Evolutionary conservation across 2,888 invertebrate genomes (phyloP).

Genomic region (Seladonia tumulorum): DNA sequence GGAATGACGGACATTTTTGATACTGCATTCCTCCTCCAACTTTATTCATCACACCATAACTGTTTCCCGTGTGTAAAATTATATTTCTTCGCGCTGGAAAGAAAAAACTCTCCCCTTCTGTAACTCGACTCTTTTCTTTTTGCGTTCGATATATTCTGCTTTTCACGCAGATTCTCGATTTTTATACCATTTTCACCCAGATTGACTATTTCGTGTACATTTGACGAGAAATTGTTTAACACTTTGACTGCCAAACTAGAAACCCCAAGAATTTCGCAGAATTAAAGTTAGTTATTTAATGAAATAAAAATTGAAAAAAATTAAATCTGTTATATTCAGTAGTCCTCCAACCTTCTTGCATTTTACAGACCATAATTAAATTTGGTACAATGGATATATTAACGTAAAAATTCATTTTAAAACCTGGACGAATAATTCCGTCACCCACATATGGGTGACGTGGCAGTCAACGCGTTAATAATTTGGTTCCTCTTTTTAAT

Average conservation of each 20-base stretch:
- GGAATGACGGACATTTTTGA: constrained; percentile 41
- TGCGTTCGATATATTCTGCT: not conserved
- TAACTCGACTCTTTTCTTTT: not conserved
- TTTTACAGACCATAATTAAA: too few relatives aligned
- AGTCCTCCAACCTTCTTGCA: too few relatives aligned
- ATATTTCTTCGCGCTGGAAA: not conserved
- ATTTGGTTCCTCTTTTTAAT: not conserved
- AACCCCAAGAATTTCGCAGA: too few relatives aligned
- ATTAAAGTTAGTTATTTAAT: too few relatives aligned
- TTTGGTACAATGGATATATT: too few relatives aligned
- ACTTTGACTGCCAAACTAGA: too few relatives aligned
- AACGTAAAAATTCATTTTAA: too few relatives aligned
- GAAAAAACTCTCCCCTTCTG: not conserved
- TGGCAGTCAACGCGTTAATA: too few relatives aligned
- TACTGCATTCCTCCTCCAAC: constrained; percentile 9
- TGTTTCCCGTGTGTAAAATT: constrained; percentile 3
- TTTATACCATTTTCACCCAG: not conserved
- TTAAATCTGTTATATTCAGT: too few relatives aligned
- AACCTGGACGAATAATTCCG: too few relatives aligned
- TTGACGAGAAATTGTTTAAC: not conserved
- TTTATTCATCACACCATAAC: constrained; percentile 11
- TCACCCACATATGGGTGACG: too few relatives aligned
- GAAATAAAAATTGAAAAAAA: too few relatives aligned
- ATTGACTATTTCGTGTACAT: not conserved
- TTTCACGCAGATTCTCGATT: not conserved